Base-by-base conservation (phyloP, 1,140 invertebrate genomes). In the Lepidurus apus region DNA sequence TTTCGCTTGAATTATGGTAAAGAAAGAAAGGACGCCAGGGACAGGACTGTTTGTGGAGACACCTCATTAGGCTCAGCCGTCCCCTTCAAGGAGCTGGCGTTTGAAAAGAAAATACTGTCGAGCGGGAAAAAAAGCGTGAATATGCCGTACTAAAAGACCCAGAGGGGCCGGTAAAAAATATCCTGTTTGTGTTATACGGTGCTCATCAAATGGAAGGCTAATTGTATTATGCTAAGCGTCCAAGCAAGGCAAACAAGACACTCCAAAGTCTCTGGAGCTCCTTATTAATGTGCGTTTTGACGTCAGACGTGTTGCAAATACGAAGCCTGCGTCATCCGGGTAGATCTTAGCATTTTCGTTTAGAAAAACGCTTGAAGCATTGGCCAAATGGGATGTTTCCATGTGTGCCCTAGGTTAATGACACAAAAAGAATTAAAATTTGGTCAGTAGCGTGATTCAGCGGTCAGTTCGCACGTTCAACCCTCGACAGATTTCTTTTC, bases 31-130 rank as follows among this genome's bases (percentile, higher is more conserved):
- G 13, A 8, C 21, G 13, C 53, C 53, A 65, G 53, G 13, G 53
- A 21, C 21, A 13, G 17, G 53, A 65, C 53, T 65, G 53, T 65
- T 65, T 65, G 53, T 17, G 13, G 53, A 65, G 53, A 65, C 53
- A 65, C 53, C 53, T 65, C 53, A 65, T 65, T 65, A 65, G 53
- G 53, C 21, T n/a, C 53, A 65, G 53, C 53, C 53, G 21, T 21
- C 53, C 53, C 53, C 53, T n/a, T 21, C 21, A 21, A 65, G 21
- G 21, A 65, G 21, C 53, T n/a, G 53, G 21, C 53, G n/a, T 65
- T 65, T 11, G 53, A n/a, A 65, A 65, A 65, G 53, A 65, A 65
- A 65, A 65, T 21, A 65, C 9, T 11, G 53, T 21, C 53, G 53
- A 21, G 13, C 17, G 9, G 21, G 21, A 8, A 65, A 65, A 65